Evolutionary conservation across 2,888 invertebrate genomes (phyloP).

Genomic region (Cosmopolites sordidus): DNA sequence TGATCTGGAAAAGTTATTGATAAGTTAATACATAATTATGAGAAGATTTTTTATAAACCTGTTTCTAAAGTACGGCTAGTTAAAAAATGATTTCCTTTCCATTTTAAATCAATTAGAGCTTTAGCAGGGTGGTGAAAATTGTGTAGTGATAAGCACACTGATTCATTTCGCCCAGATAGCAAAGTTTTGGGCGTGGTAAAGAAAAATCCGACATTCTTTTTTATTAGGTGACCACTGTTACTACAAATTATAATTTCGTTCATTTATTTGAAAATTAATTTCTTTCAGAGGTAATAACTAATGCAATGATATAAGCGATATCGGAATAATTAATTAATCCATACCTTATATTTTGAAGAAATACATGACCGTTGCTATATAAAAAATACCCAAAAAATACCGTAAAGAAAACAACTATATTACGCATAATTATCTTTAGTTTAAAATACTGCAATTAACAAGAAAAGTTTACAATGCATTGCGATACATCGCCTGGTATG

Average conservation of each 20-base stretch:
- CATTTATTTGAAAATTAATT: too few species aligned
- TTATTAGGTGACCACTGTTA: constrained; percentile 4
- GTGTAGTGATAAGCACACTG: constrained; percentile 42
- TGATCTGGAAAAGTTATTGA: constrained; percentile 35
- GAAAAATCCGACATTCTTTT: constrained; percentile 38
- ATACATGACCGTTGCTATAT: too few species aligned
- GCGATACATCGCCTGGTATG: not conserved
- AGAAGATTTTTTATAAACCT: constrained; percentile 33
- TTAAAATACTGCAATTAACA: too few species aligned
- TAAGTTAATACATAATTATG: not conserved
- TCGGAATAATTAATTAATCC: too few species aligned
- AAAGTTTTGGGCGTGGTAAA: constrained; percentile 43
- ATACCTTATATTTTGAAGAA: too few species aligned
- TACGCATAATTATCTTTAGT: too few species aligned
- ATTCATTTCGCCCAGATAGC: constrained; percentile 42
- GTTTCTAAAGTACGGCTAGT: constrained; percentile 37
- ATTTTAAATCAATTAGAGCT: constrained; percentile 41
- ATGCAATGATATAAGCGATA: too few species aligned
- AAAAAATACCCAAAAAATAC: too few species aligned
- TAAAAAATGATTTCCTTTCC: constrained; percentile 38
- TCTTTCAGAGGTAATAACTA: too few species aligned
- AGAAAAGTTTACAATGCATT: too few species aligned
- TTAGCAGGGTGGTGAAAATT: constrained; percentile 35
- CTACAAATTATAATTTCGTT: not conserved
- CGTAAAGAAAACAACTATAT: too few species aligned